Percentiles rank a stretch among this genome's conserved stretches.
Evolutionary conservation across 2,113 vertebrate genomes (phyloP).

Genomic region (Triplophysa rosa): DNA sequence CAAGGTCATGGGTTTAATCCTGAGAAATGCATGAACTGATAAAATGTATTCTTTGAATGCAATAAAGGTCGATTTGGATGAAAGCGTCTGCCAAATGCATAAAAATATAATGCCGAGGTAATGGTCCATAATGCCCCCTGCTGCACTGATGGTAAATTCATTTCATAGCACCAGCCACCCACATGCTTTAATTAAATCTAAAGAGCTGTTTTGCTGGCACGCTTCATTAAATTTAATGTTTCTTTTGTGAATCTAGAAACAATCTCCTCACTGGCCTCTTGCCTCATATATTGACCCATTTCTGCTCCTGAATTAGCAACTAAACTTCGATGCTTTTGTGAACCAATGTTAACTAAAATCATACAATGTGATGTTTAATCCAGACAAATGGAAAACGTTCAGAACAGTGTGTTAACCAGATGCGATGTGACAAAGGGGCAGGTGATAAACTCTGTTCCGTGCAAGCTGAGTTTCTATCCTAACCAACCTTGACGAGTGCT

Average conservation of each 20-base stretch:
- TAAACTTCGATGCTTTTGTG: neutral
- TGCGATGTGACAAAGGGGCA: too few species aligned
- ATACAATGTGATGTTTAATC: neutral
- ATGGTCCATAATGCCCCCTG: neutral
- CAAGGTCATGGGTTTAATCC: too few species aligned
- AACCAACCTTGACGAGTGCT: neutral
- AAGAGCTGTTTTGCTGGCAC: conserved; percentile 6
- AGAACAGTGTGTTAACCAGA: too few species aligned
- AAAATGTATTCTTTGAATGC: too few species aligned
- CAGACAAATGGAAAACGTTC: neutral
- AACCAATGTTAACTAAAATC: neutral
- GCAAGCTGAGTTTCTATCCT: too few species aligned
- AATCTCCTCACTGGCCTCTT: too few species aligned
- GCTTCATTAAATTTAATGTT: neutral
- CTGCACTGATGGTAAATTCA: neutral
- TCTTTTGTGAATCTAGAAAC: neutral
- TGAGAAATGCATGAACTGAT: too few species aligned
- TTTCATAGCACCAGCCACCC: too few species aligned
- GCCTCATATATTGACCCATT: neutral
- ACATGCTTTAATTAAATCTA: neutral
- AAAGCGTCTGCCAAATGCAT: too few species aligned
- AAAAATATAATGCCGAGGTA: too few species aligned
- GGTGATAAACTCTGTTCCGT: neutral
- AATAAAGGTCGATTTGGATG: too few species aligned
- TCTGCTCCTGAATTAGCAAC: neutral